Evolutionary conservation across 1,140 invertebrate genomes (phyloP).

Genomic region (Babylonia areolata): DNA sequence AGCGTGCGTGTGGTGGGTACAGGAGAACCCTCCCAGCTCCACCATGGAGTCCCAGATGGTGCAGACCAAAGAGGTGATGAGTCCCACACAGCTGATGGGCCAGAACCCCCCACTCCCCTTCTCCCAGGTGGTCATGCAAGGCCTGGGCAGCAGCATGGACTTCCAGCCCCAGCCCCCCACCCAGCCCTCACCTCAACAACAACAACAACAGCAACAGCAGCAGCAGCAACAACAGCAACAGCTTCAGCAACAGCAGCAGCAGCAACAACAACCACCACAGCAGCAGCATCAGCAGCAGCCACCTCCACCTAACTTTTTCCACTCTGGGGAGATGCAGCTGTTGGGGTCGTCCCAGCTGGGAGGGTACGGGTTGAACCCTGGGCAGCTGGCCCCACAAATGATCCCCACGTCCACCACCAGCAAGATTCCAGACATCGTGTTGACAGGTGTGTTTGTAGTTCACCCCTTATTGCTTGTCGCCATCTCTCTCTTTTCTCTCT

Average conservation of each 20-base stretch:
- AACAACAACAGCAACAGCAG: conserved; percentile 50
- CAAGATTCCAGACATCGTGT: conserved; percentile 90
- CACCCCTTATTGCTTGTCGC: too few species aligned
- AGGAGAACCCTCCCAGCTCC: conserved; percentile 77
- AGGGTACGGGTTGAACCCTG: conserved; percentile 38
- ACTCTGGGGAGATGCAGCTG: conserved; percentile 39
- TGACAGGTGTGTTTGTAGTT: conserved; percentile 82
- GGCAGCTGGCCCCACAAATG: conserved; percentile 13
- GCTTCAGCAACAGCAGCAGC: conserved; percentile 45
- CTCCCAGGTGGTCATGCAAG: conserved; percentile 60
- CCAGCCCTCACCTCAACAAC: conserved; percentile 53
- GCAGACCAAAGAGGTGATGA: conserved; percentile 73
- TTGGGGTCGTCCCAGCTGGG: conserved; percentile 32
- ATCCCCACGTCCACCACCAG: conserved; percentile 77
- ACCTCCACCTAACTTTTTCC: conserved; percentile 42
- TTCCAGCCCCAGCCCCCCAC: conserved; percentile 50
- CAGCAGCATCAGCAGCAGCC: conserved; percentile 45
- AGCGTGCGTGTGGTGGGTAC: too few species aligned
- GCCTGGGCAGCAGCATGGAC: conserved; percentile 57
- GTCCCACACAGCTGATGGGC: conserved; percentile 73
- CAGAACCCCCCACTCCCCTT: conserved; percentile 52
- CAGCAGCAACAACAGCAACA: conserved; percentile 42
- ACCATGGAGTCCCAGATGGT: conserved; percentile 46
- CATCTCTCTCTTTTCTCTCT: too few species aligned
- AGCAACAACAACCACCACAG: conserved; percentile 47